A percentile compares a stretch with the other conserved stretches of the same genome.
Evolutionary conservation across 2,797 vertebrate species (phyloP).

Genomic region (Cossypha niveicapilla): DNA sequence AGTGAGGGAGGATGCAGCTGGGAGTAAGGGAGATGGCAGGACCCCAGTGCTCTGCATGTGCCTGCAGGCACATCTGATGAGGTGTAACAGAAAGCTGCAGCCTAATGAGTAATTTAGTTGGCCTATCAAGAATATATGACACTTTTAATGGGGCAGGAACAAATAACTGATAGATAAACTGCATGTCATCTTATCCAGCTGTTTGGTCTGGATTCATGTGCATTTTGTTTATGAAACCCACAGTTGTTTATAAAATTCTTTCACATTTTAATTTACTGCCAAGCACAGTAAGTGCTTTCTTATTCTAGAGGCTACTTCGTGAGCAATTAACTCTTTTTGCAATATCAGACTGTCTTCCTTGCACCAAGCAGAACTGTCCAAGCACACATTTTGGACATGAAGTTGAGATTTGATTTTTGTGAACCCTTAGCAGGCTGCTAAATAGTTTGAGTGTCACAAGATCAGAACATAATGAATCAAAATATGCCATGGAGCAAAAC

Average conservation of each 20-base stretch:
- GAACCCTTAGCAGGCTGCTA: not conserved
- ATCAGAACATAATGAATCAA: not conserved
- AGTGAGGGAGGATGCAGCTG: not conserved
- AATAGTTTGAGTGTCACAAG: not conserved
- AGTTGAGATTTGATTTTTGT: not conserved
- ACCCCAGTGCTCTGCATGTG: fast-evolving
- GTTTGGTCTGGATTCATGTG: not conserved
- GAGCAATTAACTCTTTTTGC: not conserved
- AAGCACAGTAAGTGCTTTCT: not conserved
- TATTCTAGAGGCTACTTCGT: not conserved
- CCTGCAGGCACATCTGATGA: not conserved
- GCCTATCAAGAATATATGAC: not conserved
- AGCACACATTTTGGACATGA: fast-evolving
- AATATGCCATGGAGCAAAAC: not conserved
- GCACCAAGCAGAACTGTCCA: not conserved
- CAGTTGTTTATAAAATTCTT: not conserved
- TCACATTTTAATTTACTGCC: not conserved
- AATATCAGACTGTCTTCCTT: not conserved
- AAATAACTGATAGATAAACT: not conserved
- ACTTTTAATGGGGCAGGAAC: not conserved
- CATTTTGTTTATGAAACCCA: not conserved
- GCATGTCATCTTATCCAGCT: not conserved
- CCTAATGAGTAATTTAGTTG: not conserved
- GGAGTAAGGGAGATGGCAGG: not conserved
- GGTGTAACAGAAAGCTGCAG: not conserved